Evolutionary conservation across 2,797 vertebrate species (phyloP).

Genomic region (Otolemur crassicaudatus): DNA sequence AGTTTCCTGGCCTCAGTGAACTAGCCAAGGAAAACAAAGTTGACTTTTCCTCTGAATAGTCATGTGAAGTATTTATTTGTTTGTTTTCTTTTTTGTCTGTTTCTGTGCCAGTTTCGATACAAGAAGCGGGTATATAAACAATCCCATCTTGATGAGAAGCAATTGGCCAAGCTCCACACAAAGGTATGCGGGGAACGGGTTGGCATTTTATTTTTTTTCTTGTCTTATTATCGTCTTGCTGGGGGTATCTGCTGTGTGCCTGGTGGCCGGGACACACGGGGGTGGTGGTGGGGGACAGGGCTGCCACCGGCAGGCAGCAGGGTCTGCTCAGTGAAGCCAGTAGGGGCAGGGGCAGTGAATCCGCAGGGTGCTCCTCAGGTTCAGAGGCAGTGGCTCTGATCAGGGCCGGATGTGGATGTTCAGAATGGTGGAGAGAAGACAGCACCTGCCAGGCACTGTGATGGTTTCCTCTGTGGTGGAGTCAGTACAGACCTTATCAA

Average conservation of each 20-base stretch:
- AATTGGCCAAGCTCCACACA: slow-evolving; percentile 95
- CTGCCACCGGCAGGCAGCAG: background rate
- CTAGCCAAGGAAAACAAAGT: fast-evolving
- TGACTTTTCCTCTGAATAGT: background rate
- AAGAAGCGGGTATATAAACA: slow-evolving; percentile 95
- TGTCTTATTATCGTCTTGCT: fast-evolving
- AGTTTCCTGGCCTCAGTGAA: fast-evolving
- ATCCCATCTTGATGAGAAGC: slow-evolving; percentile 93
- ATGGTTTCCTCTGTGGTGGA: fast-evolving
- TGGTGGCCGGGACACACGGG: too few relatives aligned
- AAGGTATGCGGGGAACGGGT: slow-evolving; percentile 88
- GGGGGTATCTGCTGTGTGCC: fast-evolving
- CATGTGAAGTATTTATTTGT: background rate
- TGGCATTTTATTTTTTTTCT: fast-evolving
- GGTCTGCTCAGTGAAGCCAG: fast-evolving
- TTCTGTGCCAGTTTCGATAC: slow-evolving; percentile 93
- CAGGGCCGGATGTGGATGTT: fast-evolving
- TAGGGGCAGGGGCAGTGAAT: background rate
- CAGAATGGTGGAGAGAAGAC: fast-evolving
- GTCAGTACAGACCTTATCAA: too few relatives aligned
- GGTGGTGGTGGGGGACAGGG: too few relatives aligned
- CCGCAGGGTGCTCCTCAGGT: too few relatives aligned
- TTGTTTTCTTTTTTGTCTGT: background rate
- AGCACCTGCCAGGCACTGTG: fast-evolving
- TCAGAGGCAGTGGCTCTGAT: background rate